Base-by-base conservation (phyloP, 2,113 vertebrate species). In the Myodes glareolus region DNA sequence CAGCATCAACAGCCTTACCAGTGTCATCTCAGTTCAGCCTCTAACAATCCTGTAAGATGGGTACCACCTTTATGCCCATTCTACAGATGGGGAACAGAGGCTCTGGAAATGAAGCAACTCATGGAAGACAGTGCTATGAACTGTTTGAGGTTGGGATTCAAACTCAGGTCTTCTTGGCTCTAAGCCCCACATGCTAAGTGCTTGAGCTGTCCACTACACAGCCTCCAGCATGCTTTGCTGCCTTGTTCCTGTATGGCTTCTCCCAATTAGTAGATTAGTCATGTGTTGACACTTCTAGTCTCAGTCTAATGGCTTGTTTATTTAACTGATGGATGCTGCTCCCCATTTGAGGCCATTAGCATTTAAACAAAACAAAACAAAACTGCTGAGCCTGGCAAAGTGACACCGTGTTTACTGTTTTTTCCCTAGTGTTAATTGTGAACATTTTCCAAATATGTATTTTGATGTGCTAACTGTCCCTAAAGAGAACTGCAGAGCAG, bases 251-350 rank as follows among this genome's bases (percentile, higher is more conserved):
- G 7, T 5, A 90, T 95, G 90, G 75, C 50, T 90, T 97, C 91
- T 97, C 77, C 96, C 95, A 97, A 98, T 97, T 98, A 98, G 97
- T 97, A 98, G 97, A 98, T 98, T 98, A 97, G 97, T 98, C 97
- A 97, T 97, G 94, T 98, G 97, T 98, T 98, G 97, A 98, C 96
- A 97, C 97, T 97, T 98, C 85, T 95, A 97, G 96, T 96, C 94
- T 96, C 88, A 50, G 95, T 97, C 96, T 98, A 96, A 97, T 97
- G 96, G 97, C 96, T 98, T 98, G 96, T 97, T 98, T 97, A 98
- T 98, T 98, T 97, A 98, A 98, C 97, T 97, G 97, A 98, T 97
- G 96, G 97, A 97, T 98, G 95, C 97, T 97, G 97, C 95, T 98
- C 97, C 97, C 97, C 94, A 97, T 96, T 97, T 96, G 96, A 97